These are phyloP conservation scores for Polyodon spathula DNA, from an alignment of 2,113 vertebrate species.

Conservation along the genomic window DNA sequence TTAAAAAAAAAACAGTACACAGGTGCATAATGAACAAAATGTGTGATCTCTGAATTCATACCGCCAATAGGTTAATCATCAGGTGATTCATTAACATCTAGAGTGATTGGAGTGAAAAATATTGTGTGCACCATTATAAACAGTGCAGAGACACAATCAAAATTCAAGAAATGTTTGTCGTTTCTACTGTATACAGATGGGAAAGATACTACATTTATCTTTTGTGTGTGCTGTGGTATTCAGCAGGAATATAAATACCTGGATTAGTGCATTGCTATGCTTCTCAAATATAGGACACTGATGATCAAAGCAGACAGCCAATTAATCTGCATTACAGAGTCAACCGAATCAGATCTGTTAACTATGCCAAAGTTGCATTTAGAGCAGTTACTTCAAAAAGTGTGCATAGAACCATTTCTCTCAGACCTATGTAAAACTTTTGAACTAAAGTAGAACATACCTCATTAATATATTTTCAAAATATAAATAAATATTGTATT, in stretches of 20 bases:
- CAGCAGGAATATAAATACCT: slow-evolving; percentile 1
- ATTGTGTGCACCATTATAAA: background rate
- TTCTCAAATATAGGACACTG: background rate
- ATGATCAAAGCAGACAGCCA: slow-evolving; percentile 7
- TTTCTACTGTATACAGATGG: background rate
- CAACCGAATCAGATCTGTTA: background rate
- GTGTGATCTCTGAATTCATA: background rate
- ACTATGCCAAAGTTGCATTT: background rate
- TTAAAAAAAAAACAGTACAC: background rate
- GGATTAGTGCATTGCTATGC: slow-evolving; percentile 5
- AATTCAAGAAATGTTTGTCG: no score
- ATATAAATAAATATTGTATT: no score
- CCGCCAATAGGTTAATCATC: background rate
- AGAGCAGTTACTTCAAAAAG: background rate
- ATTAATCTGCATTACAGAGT: slow-evolving; percentile 11
- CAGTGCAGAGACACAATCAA: no score
- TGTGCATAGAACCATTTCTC: no score
- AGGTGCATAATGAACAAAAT: no score
- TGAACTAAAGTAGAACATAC: no score
- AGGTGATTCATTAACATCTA: background rate
- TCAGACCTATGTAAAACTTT: no score
- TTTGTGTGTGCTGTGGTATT: background rate
- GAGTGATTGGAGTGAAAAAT: background rate
- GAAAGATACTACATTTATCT: background rate
- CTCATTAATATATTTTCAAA: no score